Evolutionary conservation across 2,113 vertebrate species (phyloP).

Genomic region (Pangasianodon gigas): DNA sequence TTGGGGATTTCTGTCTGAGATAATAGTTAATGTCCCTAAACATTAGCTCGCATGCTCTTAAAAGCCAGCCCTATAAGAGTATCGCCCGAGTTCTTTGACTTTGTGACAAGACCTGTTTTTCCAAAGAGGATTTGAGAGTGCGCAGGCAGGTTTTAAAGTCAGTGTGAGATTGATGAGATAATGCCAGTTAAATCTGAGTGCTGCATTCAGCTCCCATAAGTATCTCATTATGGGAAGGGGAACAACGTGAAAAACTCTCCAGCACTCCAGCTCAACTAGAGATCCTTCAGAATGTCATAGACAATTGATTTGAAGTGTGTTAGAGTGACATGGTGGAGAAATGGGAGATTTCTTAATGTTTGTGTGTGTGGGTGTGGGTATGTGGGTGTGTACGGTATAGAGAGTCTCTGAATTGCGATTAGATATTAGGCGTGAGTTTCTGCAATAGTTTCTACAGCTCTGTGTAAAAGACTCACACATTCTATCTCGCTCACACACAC

Average conservation of each 20-base stretch:
- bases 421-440: background rate
- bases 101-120: slow-evolving; percentile 8
- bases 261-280: slow-evolving; percentile 43
- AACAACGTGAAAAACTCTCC: slow-evolving; percentile 42
- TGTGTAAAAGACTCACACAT: background rate
- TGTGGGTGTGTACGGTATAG: background rate
- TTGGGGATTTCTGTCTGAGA: background rate
- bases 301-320: slow-evolving; percentile 14
- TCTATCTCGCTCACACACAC: background rate
- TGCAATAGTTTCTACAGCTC: background rate
- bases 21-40: background rate
- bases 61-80: background rate
- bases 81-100: background rate
- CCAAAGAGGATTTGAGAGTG: background rate
- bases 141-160: background rate
- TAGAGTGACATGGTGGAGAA: background rate
- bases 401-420: background rate
- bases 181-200: slow-evolving; percentile 17
- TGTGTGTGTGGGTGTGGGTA: slow-evolving; percentile 8
- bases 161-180: slow-evolving; percentile 32
- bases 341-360: background rate
- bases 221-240: slow-evolving; percentile 47
- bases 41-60: background rate
- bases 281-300: slow-evolving; percentile 53
- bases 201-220: slow-evolving; percentile 13